Base-by-base conservation (phyloP, 2,797 vertebrate genomes). In the Ciconia nigra region DNA sequence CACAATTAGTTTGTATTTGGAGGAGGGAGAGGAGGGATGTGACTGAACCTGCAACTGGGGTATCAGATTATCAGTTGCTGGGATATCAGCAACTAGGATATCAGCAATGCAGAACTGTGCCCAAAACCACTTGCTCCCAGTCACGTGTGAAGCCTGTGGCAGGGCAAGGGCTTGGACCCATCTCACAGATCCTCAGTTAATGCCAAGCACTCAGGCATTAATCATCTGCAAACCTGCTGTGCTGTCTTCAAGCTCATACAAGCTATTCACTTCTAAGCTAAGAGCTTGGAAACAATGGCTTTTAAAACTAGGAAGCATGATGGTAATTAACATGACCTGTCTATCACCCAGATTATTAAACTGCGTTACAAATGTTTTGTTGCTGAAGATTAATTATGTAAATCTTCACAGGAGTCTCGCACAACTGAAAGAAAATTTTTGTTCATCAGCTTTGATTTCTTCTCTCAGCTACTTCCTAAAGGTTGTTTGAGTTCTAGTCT, bases 311-410 rank as follows among this genome's bases (percentile, higher is more conserved):
- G 82, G 80, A 95, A 94, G 73, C 58, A 76, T 76, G 87, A 91
- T 55, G 65, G 82, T 95, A 96, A 96, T 97, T 95, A 96, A 86
- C 83, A 87, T 91, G 93, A 94, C 95, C 91, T 65, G 91, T 65
- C 79, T 93, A 82, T 95, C 93, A 91, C 80, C n/a, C 80, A 90
- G 72, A 76, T 91, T 95, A 95, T 95, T 96, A 95, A 92, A 95
- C 85, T 62, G 72, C 77, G 66, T 90, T 90, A 59, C 69, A 82
- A 94, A 76, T 93, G 62, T 90, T 97, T 96, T 95, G 94, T 73
- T 73, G 54, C 85, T 88, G 94, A 88, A 95, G 80, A 96, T 96
- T 95, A 96, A 95, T 95, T 96, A 96, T 79, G 91, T 89, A 95
- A 96, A 95, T 96, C 91, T 96, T 96, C 77, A 91, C 83, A 90